Evolutionary conservation across 2,888 invertebrate species (phyloP), one percentile per base, ranked within the genome.

Genomic region (Magallana nippona): DNA sequence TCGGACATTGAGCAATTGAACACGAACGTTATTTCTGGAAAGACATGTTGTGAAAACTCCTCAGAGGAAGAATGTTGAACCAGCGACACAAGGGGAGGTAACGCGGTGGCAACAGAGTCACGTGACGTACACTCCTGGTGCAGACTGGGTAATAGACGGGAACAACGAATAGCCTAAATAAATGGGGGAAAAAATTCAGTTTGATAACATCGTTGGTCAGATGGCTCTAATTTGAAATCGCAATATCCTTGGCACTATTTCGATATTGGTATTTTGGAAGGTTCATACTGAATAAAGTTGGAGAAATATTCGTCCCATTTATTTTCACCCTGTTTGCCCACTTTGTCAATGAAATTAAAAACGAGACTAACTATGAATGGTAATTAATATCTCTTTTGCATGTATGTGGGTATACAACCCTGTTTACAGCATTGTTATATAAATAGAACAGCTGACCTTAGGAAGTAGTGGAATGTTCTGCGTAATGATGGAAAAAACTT

Each of bases 131-230:
- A 96, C 94, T 98, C 98, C 89, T 96, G 96, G 92, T 97, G 96
- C 86, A 99, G 95, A 90, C 96, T 96, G 58, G 98, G 98, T 97
- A 98, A 98, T 80, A 98, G 96, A 94, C 97, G 97, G 94, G 97
- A 97, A 95, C 98, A 98, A 96, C 98, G 97, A 82, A 98, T 95
- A 97, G 98, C 98, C 98, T 99, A 8, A 44, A 8, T 5, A 44
- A 44, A 44, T 8, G 5, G 44, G 8, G 8, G 8, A 44, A 44
- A 3, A 44, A 44, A 8, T 44, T 32, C 32, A 32, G 44, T 44
- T 44, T 44, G 44, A 44, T 44, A 2, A 27, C 27, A 27, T 27
- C 27, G 1, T 27, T 27, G 27, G 27, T 27, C 27, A 27, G 27
- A 2, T 27, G 44, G 0, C 44, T 44, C 44, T 44, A 44, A 44